Evolutionary conservation across 1,140 invertebrate genomes (phyloP), one percentile per base, ranked within the genome.

Genomic region (Drosophila arawakana): DNA sequence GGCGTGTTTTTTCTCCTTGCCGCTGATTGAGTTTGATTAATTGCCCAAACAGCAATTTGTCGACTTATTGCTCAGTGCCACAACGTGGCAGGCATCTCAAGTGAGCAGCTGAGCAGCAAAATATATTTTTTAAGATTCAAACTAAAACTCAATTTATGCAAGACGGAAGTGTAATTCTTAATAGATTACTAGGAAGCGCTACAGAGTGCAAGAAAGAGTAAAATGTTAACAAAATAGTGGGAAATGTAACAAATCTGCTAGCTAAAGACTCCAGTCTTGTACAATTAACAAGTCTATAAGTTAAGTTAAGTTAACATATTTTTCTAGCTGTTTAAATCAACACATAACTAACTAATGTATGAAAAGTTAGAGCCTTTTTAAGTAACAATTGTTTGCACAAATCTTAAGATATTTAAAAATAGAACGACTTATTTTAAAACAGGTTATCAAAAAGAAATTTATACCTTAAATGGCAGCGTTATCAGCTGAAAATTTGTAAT

Each of bases 11-110:
- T 75, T 41, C 55, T 11, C 37, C 67, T 54, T 73, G 61, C 46
- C 11, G 59, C 39, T 67, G 39, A 68, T 73, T 43, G 47, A 66
- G 55, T 82, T 60, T 85, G 78, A 86, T 85, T 86, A 86, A 85
- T 85, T 72, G 70, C 49, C 52, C 39, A 55, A 57, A 21, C 35
- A 25, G 59, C 59, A 74, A 81, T 69, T 81, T 75, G 70, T 74
- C 59, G 35, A 47, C 47, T 65, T 58, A 72, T 84, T 80, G 59
- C 52, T 67, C 63, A 54, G 9, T 18, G 54, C 15, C 37, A 57
- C 41, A 44, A 66, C 70, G 44, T 58, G 60, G 55, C 78, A 81
- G 85, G 82, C 78, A 75, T 47, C 50, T 15, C 15, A 71, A 75
- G 46, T 68, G 66, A 78, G 52, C 71, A 63, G 43, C 37, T 5